Evolutionary conservation across 2,113 vertebrate genomes (phyloP).

Genomic region (Perccottus glenii): DNA sequence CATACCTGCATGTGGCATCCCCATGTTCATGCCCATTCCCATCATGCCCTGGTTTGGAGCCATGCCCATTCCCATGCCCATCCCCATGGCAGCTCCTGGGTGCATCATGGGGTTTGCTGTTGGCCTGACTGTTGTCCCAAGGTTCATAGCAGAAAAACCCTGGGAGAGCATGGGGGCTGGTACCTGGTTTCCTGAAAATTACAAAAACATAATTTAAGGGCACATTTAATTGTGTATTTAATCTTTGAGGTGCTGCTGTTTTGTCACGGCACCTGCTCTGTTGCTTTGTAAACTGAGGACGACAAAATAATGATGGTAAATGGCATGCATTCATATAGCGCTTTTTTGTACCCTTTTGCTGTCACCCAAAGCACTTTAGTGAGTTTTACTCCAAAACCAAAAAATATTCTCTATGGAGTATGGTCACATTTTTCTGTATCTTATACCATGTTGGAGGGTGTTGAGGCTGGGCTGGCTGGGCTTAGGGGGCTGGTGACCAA

Average conservation of each 20-base stretch:
- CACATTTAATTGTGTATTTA: no score
- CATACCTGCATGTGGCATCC: slow-evolving; percentile 82
- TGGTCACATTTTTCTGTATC: neutral
- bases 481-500: slow-evolving; percentile 92
- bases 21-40: slow-evolving; percentile 87
- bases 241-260: neutral
- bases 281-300: no score
- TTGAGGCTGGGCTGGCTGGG: slow-evolving; percentile 91
- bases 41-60: slow-evolving; percentile 86
- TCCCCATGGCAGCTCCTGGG: slow-evolving; percentile 69
- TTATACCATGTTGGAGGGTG: slow-evolving; percentile 94
- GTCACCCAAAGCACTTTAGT: no score
- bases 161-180: slow-evolving; percentile 88
- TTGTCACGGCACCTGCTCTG: no score
- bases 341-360: no score
- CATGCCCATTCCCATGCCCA: slow-evolving; percentile 63
- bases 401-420: neutral
- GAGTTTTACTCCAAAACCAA: no score
- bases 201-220: slow-evolving; percentile 7
- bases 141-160: slow-evolving; percentile 88
- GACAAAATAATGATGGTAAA: no score
- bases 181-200: slow-evolving; percentile 82
- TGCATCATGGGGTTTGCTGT: slow-evolving; percentile 83
- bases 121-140: slow-evolving; percentile 82
- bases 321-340: no score